phyloP scores from a whole-genome alignment of 2,888 invertebrate species.

The Campoplex capitator region DNA sequence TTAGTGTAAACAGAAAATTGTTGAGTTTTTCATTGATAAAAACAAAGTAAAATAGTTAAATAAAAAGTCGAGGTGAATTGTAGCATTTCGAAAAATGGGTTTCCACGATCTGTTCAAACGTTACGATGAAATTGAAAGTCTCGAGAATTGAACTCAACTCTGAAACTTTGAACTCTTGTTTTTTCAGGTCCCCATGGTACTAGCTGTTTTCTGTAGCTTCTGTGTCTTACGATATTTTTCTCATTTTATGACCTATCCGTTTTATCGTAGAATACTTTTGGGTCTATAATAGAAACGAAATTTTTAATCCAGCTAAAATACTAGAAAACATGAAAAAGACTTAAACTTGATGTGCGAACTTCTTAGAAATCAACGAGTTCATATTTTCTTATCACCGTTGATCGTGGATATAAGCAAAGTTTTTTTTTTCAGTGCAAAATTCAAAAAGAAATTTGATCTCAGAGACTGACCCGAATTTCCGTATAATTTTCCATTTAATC shows the following conservation, averaged over 20 bases:
- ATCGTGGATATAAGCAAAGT: neutral
- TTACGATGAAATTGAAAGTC: too few species aligned
- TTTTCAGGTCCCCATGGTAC: neutral
- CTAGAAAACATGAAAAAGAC: neutral
- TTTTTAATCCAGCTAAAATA: neutral
- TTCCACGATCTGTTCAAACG: too few species aligned
- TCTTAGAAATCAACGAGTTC: neutral
- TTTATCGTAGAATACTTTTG: neutral
- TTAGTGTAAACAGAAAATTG: too few species aligned
- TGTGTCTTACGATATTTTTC: neutral
- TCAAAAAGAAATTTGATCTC: neutral
- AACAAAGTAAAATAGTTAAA: too few species aligned
- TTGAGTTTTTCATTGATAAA: too few species aligned
- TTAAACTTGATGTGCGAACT: neutral
- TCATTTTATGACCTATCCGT: neutral
- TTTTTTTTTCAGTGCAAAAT: neutral
- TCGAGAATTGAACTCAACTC: neutral
- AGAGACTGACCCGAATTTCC: neutral
- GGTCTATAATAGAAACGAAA: neutral
- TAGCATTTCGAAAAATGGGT: too few species aligned
- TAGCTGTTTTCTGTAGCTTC: neutral
- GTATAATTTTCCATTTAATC: slow-evolving; percentile 6
- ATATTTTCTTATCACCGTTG: neutral
- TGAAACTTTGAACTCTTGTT: neutral
- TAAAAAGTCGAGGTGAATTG: too few species aligned